Conservation (phyloP, 2,113 vertebrate genomes). For the Lepidothrix coronata region DNA sequence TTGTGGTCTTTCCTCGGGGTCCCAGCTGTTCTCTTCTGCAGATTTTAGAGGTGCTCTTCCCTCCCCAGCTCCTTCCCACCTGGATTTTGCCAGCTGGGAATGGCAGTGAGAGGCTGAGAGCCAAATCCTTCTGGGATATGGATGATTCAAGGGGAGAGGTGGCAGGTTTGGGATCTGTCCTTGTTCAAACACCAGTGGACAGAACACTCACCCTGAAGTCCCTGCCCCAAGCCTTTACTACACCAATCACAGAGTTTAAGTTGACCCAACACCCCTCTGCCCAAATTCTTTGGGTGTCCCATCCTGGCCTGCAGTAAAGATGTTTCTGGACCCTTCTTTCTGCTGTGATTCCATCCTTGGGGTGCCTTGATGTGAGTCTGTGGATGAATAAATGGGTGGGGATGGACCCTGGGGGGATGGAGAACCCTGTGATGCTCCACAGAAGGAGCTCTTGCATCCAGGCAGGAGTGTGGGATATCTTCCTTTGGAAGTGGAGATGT, state of each 20-base stretch:
- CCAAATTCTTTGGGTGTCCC: not conserved
- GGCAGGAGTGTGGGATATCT: not conserved
- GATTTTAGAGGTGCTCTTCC: not conserved
- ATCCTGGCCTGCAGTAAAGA: not conserved
- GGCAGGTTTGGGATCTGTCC: not conserved
- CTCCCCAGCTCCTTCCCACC: not conserved
- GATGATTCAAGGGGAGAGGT: not conserved
- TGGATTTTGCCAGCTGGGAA: not conserved
- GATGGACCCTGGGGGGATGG: not conserved
- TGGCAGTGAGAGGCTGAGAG: not conserved
- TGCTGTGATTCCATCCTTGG: not conserved
- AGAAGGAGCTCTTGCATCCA: not conserved
- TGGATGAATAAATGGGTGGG: not conserved
- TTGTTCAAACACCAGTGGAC: not conserved
- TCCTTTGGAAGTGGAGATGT: not conserved
- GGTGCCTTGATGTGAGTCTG: not conserved
- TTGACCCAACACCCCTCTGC: not conserved
- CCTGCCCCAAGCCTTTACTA: not conserved
- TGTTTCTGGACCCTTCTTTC: not conserved
- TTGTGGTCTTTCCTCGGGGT: not conserved
- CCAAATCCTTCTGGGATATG: not conserved
- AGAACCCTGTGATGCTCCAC: not conserved
- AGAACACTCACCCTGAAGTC: not conserved
- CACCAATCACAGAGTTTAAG: not conserved
- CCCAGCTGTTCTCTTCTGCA: not conserved